These are phyloP conservation scores for Neotoxoptera formosana DNA, from an alignment of 1,140 invertebrate genomes.

Conservation along the genomic window DNA sequence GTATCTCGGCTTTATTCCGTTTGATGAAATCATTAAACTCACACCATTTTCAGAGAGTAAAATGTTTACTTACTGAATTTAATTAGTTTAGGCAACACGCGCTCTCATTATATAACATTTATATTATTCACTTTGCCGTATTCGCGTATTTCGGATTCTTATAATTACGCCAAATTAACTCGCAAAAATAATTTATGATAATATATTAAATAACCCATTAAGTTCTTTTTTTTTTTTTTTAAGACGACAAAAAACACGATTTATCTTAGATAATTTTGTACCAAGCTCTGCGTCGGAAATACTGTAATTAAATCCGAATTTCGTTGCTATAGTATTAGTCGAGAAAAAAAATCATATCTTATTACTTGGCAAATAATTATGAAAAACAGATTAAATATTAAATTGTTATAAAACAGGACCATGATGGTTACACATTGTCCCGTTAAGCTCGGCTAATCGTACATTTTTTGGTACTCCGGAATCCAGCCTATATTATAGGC, in stretches of 20 bases:
- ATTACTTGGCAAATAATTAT: background rate
- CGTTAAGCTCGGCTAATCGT: background rate
- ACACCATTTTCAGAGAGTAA: background rate
- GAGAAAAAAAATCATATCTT: background rate
- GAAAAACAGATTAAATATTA: background rate
- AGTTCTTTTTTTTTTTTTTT: background rate
- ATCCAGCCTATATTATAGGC: background rate
- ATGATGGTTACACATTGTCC: background rate
- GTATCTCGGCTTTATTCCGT: background rate
- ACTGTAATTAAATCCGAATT: background rate
- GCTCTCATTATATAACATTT: background rate
- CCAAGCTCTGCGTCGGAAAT: background rate
- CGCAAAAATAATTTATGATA: background rate
- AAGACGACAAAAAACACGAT: background rate
- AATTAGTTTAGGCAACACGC: background rate
- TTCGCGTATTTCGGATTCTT: background rate
- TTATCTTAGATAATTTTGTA: background rate
- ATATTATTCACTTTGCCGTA: background rate
- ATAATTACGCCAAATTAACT: background rate
- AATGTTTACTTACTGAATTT: too few relatives aligned
- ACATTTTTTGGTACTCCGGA: background rate
- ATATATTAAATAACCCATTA: background rate
- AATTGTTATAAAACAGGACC: background rate
- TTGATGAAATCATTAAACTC: background rate
- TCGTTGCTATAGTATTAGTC: background rate